phyloP scores from a whole-genome alignment of 2,888 invertebrate genomes.

The Drosophila neonasuta region DNA sequence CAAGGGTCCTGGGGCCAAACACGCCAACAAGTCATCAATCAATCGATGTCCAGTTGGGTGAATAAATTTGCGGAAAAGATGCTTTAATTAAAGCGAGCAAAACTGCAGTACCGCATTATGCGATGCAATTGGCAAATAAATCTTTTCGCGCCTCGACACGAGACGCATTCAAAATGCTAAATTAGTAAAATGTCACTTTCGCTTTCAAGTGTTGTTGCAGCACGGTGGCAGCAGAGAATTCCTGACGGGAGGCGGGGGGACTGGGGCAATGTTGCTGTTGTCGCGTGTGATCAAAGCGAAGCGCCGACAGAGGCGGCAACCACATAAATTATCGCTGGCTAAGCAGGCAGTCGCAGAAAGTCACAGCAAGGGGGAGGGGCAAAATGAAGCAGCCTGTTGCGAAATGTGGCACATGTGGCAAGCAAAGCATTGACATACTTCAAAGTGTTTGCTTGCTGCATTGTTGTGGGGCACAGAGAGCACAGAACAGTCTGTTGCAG shows the following conservation, averaged over 20 bases:
- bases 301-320: slow-evolving; percentile 55
- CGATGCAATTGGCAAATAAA: slow-evolving; percentile 58
- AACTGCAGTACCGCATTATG: slow-evolving; percentile 39
- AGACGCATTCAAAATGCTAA: slow-evolving; percentile 74
- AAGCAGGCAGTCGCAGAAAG: slow-evolving; percentile 63
- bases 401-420: slow-evolving; percentile 74
- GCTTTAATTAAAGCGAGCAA: slow-evolving; percentile 57
- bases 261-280: slow-evolving; percentile 22
- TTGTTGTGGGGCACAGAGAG: slow-evolving; percentile 31
- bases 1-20: slow-evolving; percentile 4
- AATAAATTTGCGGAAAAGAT: slow-evolving; percentile 33
- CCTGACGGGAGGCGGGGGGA: neutral
- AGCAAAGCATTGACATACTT: slow-evolving; percentile 73
- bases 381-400: slow-evolving; percentile 28
- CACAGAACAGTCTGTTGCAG: slow-evolving; percentile 8
- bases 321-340: slow-evolving; percentile 75
- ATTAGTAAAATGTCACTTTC: slow-evolving; percentile 78
- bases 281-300: slow-evolving; percentile 60
- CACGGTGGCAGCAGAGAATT: slow-evolving; percentile 15
- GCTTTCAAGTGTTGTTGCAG: slow-evolving; percentile 62
- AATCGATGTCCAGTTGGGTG: slow-evolving; percentile 40
- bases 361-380: slow-evolving; percentile 12
- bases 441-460: slow-evolving; percentile 59
- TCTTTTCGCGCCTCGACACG: slow-evolving; percentile 61
- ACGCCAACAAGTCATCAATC: slow-evolving; percentile 46